phyloP scores from a whole-genome alignment of 2,113 vertebrate species.

The Mastomys coucha region DNA sequence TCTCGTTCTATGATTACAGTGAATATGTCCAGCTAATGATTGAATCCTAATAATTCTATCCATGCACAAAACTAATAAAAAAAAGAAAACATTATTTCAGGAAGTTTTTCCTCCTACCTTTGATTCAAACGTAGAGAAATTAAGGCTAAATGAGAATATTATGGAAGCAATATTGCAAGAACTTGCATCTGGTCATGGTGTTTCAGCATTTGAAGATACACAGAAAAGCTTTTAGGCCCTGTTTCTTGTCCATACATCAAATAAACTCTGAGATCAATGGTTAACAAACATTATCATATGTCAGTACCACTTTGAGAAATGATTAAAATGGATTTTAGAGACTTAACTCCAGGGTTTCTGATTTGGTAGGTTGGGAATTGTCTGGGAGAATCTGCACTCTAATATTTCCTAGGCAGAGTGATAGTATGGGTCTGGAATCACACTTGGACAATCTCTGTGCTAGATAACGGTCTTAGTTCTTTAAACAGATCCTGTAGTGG shows the following conservation, averaged over 20 bases:
- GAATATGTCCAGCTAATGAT: not conserved
- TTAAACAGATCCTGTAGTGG: not conserved
- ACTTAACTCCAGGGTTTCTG: not conserved
- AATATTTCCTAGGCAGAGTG: not conserved
- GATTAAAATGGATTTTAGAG: not conserved
- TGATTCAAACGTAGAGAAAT: conserved; percentile 34
- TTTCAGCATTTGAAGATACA: conserved; percentile 17
- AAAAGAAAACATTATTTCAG: not conserved
- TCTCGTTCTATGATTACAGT: not conserved
- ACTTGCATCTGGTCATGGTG: not conserved
- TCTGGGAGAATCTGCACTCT: not conserved
- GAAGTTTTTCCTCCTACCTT: not conserved
- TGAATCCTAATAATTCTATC: not conserved
- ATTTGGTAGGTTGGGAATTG: not conserved
- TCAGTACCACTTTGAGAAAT: not conserved
- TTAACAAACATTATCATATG: not conserved
- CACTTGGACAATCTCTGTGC: not conserved
- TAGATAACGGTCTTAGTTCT: not conserved
- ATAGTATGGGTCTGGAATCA: not conserved
- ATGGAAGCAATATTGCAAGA: not conserved
- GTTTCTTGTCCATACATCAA: not conserved
- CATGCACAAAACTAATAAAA: not conserved
- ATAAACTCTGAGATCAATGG: not conserved
- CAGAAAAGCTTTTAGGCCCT: not conserved
- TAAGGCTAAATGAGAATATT: conserved; percentile 15